Evolutionary conservation across 2,888 invertebrate genomes (phyloP).

Genomic region (Coelogynopora nodosa): DNA sequence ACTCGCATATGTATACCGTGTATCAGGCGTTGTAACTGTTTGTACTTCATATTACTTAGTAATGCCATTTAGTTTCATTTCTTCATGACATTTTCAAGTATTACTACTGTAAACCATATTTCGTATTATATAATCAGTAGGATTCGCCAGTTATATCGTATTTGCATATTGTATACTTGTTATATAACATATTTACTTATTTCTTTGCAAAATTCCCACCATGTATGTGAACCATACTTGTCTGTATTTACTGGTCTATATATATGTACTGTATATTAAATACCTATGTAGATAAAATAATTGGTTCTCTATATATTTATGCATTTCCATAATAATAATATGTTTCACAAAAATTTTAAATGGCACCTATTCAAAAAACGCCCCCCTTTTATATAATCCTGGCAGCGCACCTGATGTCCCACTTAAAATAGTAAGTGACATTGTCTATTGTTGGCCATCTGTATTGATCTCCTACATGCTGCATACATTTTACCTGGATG

Average conservation of each 20-base stretch:
- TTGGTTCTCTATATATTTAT: conserved; percentile 31
- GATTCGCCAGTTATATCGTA: conserved; percentile 1
- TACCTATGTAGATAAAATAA: conserved; percentile 28
- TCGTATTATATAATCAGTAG: conserved; percentile 25
- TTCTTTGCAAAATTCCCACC: conserved; percentile 31
- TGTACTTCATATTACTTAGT: conserved; percentile 25
- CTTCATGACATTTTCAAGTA: conserved; percentile 31
- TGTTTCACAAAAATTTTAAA: conserved; percentile 31
- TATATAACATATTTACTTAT: conserved; percentile 31
- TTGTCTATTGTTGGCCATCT: too few species aligned
- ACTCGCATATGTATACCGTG: conserved; percentile 15
- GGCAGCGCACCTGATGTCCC: too few species aligned
- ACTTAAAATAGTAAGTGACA: too few species aligned
- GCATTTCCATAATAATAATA: conserved; percentile 19
- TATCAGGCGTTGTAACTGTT: conserved; percentile 25
- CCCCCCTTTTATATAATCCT: too few species aligned
- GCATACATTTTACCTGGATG: too few species aligned
- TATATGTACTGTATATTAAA: conserved; percentile 31
- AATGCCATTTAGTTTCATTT: conserved; percentile 31
- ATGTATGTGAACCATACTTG: conserved; percentile 31
- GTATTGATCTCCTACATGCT: too few species aligned
- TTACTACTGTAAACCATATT: neutral
- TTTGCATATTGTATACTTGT: conserved; percentile 11
- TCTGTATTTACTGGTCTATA: conserved; percentile 28
- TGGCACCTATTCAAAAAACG: too few species aligned